Evolutionary conservation across 2,113 vertebrate species (phyloP), one percentile per base, ranked within the genome.

Genomic region (Phoenicopterus ruber): DNA sequence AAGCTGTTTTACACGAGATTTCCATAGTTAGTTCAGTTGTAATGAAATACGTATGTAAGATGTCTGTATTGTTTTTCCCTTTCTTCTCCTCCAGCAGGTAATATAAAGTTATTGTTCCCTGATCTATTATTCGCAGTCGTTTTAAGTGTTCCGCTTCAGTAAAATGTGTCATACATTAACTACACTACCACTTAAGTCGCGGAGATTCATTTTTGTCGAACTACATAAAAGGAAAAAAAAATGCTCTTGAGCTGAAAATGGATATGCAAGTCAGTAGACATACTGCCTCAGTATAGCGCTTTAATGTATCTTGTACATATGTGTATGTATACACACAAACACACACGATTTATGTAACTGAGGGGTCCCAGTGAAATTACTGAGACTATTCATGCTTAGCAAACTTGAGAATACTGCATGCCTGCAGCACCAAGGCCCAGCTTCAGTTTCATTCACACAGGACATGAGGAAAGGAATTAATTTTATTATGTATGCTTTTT

Each of bases 331-430:
- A 40, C 18, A 44, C 21, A 36, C 21, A 54, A 19, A 44, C 13
- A 28, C 5, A 15, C 5, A 15, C 0, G 1, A n/a, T 16, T 49
- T 55, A 25, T 2, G 0, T 20, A 52, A 57, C 34, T 11, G 8
- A 55, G 19, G 32, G 19, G 42, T n/a, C 55, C 44, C 42, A 50
- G 36, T 15, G 49, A 71, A 42, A 36, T 32, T 20, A 28, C 11
- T 4, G 3, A 42, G 16, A 24, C 32, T 14, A 25, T 10, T 52
- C 28, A 46, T 0, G 0, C 55, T 57, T n/a, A 26, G 17, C 5
- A 2, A 69, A 55, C 9, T 9, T 78, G 26, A 66, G 74, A 74
- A 66, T 8, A 38, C 19, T 17, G 8, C 24, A 25, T n/a, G 15
- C 34, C 74, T 32, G 46, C 42, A 85, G 47, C 46, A 67, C 28